Conservation (phyloP, 2,888 invertebrate species). For the Acheta domesticus region DNA sequence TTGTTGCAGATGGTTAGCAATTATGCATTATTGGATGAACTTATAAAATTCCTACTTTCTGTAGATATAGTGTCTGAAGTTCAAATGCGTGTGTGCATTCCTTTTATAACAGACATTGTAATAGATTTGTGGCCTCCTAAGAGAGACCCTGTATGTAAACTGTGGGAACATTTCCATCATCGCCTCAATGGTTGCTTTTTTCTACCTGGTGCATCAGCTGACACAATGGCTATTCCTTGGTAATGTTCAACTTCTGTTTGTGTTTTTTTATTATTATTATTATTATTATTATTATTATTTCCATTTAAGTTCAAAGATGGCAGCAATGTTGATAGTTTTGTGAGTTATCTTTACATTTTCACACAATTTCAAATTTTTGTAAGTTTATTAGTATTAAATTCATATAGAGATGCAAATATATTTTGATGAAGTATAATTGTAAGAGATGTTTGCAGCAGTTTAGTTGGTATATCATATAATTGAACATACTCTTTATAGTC, state of each 20-base stretch:
- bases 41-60: conserved; percentile 50
- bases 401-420: too few species aligned
- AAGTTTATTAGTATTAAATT: too few species aligned
- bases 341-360: too few species aligned
- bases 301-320: too few species aligned
- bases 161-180: conserved; percentile 60
- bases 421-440: too few species aligned
- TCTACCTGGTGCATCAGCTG: conserved; percentile 50
- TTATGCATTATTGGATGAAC: conserved; percentile 50
- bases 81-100: conserved; percentile 50
- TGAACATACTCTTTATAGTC: too few species aligned
- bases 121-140: conserved; percentile 52
- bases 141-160: conserved; percentile 50
- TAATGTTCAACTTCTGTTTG: conserved; percentile 32
- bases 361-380: too few species aligned
- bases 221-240: conserved; percentile 48
- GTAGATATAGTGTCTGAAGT: conserved; percentile 49
- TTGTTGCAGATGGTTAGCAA: conserved; percentile 44
- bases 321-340: too few species aligned
- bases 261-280: too few species aligned
- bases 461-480: too few species aligned
- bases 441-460: too few species aligned
- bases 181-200: conserved; percentile 55
- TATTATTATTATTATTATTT: too few species aligned
- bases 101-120: conserved; percentile 48